These are phyloP conservation scores for Microcebus griseorufus DNA, from an alignment of 2,113 vertebrate genomes.

Conservation along the genomic window DNA sequence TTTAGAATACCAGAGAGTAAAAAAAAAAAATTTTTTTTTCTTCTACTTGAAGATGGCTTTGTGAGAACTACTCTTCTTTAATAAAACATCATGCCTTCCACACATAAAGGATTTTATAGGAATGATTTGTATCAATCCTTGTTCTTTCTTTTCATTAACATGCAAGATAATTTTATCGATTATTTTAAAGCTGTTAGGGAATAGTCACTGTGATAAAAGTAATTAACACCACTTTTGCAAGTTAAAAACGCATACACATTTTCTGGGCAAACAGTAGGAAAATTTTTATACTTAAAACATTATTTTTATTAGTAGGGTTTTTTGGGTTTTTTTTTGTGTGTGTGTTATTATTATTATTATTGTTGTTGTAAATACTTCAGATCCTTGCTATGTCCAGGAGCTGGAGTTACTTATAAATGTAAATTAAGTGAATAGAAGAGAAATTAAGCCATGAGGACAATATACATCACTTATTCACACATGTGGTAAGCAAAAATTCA, in stretches of 20 bases:
- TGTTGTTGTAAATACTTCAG: not conserved
- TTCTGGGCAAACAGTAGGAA: not conserved
- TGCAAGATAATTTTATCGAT: conserved; percentile 39
- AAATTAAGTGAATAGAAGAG: not conserved
- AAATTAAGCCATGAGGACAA: not conserved
- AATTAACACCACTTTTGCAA: conserved; percentile 3
- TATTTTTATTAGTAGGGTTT: not conserved
- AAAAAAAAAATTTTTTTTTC: not conserved
- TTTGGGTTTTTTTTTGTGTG: not conserved
- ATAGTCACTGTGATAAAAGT: not conserved
- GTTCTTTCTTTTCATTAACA: conserved; percentile 59
- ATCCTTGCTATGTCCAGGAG: not conserved
- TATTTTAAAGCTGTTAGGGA: conserved; percentile 53
- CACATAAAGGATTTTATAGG: conserved; percentile 48
- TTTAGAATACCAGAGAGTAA: conserved; percentile 41
- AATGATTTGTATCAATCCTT: conserved; percentile 43
- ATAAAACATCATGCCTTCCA: conserved; percentile 21
- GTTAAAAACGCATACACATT: not conserved
- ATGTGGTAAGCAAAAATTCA: not conserved
- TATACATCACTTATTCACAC: not conserved
- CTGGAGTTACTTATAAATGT: not conserved
- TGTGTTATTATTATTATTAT: not conserved
- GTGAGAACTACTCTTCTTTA: not conserved
- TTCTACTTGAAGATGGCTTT: conserved; percentile 51
- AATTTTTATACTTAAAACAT: conserved; percentile 38